Evolutionary conservation across 2,797 vertebrate species (phyloP).

Genomic region (Ctenopoma kingsleyae): DNA sequence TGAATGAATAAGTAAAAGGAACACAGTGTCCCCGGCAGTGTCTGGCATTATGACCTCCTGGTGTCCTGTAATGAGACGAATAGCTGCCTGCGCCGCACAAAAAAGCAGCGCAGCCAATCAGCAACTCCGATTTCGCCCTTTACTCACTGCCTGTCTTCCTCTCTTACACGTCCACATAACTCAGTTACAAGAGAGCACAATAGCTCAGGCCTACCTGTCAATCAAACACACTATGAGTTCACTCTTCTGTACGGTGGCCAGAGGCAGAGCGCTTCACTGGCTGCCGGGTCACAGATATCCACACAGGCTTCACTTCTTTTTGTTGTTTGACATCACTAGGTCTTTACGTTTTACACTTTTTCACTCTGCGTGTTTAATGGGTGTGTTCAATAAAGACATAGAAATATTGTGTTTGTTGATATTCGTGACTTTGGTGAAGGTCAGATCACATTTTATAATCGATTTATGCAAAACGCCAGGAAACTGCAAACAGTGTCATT

Average conservation of each 20-base stretch:
- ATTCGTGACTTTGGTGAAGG: too few relatives aligned
- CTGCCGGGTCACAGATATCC: conserved; percentile 22
- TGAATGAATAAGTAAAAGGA: conserved; percentile 79
- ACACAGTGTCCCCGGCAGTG: conserved; percentile 69
- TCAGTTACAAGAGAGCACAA: conserved; percentile 44
- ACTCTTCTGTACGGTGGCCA: conserved; percentile 49
- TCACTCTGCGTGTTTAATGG: too few relatives aligned
- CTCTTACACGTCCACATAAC: conserved; percentile 27
- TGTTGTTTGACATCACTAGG: conserved; percentile 11
- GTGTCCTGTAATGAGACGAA: conserved; percentile 52
- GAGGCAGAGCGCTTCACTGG: conserved; percentile 47
- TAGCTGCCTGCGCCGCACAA: conserved; percentile 26
- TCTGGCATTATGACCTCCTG: conserved; percentile 64
- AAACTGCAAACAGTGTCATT: too few relatives aligned
- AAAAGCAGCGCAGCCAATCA: conserved; percentile 38
- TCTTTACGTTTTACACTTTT: too few relatives aligned
- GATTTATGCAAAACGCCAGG: too few relatives aligned
- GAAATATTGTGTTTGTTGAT: too few relatives aligned
- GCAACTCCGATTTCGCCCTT: conserved; percentile 53
- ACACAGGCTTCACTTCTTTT: conserved; percentile 21
- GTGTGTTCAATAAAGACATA: too few relatives aligned
- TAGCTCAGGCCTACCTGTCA: conserved; percentile 49
- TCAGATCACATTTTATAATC: too few relatives aligned
- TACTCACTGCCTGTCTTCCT: conserved; percentile 21
- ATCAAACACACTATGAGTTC: conserved; percentile 57